These are phyloP conservation scores for Dioctria rufipes DNA, from an alignment of 2,888 invertebrate species.

Conservation along the genomic window DNA sequence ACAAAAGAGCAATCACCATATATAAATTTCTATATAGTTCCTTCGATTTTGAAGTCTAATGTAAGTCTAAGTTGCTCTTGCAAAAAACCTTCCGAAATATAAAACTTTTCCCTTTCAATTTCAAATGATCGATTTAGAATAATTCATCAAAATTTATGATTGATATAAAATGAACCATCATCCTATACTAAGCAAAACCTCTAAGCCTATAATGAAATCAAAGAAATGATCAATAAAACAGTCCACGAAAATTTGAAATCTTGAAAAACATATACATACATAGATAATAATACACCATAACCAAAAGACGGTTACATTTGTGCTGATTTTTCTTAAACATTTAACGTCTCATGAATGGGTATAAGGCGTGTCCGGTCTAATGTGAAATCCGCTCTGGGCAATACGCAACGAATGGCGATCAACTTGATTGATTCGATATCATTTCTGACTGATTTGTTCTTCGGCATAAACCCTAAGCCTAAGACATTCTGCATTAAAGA, in stretches of 20 bases:
- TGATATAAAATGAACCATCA: constrained; percentile 4
- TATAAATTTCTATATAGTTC: too few species aligned
- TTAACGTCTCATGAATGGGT: background rate
- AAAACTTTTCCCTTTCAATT: too few species aligned
- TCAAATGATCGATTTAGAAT: constrained; percentile 24
- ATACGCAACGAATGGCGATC: constrained; percentile 19
- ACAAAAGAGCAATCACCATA: too few species aligned
- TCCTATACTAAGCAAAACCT: constrained; percentile 4
- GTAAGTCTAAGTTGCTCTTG: too few species aligned
- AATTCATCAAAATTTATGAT: constrained; percentile 27
- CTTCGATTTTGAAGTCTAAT: too few species aligned
- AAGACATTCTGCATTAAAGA: constrained; percentile 14
- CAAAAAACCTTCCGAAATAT: too few species aligned
- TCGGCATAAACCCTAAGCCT: background rate
- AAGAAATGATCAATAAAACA: background rate
- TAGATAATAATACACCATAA: too few species aligned
- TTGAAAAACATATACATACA: background rate
- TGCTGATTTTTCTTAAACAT: too few species aligned
- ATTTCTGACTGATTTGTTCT: constrained; percentile 37
- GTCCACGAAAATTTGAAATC: background rate
- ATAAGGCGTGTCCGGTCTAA: constrained; percentile 31
- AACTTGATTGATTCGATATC: constrained; percentile 45
- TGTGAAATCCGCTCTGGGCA: constrained; percentile 25
- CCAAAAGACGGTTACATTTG: too few species aligned
- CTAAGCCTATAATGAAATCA: constrained; percentile 6